phyloP scores from a whole-genome alignment of 2,888 invertebrate genomes.

The Ceraclea dissimilis region DNA sequence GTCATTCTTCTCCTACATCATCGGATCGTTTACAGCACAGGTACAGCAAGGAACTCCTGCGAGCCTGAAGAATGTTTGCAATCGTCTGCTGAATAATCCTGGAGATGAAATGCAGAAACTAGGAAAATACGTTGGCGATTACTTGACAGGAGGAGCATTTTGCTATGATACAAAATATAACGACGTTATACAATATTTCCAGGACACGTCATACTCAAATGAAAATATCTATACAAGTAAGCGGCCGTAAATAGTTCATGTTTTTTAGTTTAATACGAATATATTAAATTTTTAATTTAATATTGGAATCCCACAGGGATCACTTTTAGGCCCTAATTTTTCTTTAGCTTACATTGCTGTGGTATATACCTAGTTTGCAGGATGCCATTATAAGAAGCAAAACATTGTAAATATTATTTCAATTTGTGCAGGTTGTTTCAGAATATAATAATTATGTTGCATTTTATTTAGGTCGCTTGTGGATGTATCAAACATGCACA shows the following conservation, averaged over 20 bases:
- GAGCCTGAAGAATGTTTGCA: not conserved
- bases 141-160: too few relatives aligned
- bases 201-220: not conserved
- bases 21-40: slow-evolving; percentile 37
- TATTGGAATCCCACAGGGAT: too few relatives aligned
- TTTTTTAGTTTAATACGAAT: not conserved
- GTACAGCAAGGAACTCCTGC: slow-evolving; percentile 35
- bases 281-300: too few relatives aligned
- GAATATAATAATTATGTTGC: too few relatives aligned
- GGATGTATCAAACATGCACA: slow-evolving; percentile 80
- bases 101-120: slow-evolving; percentile 9
- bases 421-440: too few relatives aligned
- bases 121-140: not conserved
- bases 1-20: slow-evolving; percentile 41
- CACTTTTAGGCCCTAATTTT: too few relatives aligned
- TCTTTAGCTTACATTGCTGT: too few relatives aligned
- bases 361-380: too few relatives aligned
- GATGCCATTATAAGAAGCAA: too few relatives aligned
- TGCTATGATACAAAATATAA: slow-evolving; percentile 1
- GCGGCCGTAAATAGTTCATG: not conserved
- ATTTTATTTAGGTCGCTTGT: slow-evolving; percentile 56
- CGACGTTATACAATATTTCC: slow-evolving; percentile 2
- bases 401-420: too few relatives aligned
- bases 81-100: not conserved
- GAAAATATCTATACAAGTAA: not conserved